phyloP scores from a whole-genome alignment of 2,888 invertebrate genomes.

The Erannis defoliaria region DNA sequence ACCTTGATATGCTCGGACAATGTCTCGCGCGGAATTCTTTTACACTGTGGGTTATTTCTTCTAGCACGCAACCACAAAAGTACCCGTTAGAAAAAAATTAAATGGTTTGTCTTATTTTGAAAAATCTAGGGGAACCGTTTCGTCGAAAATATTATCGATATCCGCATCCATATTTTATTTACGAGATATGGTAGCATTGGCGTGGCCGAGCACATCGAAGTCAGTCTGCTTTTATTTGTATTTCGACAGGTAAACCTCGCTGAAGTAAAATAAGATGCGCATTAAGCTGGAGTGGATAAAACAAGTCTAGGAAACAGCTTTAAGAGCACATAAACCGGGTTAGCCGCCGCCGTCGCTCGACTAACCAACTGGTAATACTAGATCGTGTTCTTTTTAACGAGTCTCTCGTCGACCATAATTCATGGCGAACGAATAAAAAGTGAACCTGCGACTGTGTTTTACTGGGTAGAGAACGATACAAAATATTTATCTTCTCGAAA shows the following conservation, averaged over 20 bases:
- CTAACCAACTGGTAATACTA: slow-evolving; percentile 72
- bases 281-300: slow-evolving; percentile 75
- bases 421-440: slow-evolving; percentile 73
- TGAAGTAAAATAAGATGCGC: slow-evolving; percentile 76
- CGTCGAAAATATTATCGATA: slow-evolving; percentile 17
- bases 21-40: slow-evolving; percentile 41
- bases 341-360: slow-evolving; percentile 67
- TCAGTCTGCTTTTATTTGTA: slow-evolving; percentile 62
- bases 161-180: slow-evolving; percentile 24
- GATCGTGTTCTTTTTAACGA: slow-evolving; percentile 81
- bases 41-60: slow-evolving; percentile 28
- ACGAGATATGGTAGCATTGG: slow-evolving; percentile 32
- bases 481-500: slow-evolving; percentile 51
- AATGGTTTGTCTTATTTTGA: neutral
- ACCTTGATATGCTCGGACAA: slow-evolving; percentile 41
- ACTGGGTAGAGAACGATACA: slow-evolving; percentile 46
- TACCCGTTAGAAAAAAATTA: slow-evolving; percentile 7
- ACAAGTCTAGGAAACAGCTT: slow-evolving; percentile 76
- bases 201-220: slow-evolving; percentile 26
- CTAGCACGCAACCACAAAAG: slow-evolving; percentile 37
- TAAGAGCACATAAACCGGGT: slow-evolving; percentile 81
- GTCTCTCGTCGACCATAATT: slow-evolving; percentile 72
- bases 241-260: slow-evolving; percentile 56
- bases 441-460: slow-evolving; percentile 56
- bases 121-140: slow-evolving; percentile 1